phyloP scores from a whole-genome alignment of 1,140 invertebrate species.

The Kradibia gibbosae region DNA sequence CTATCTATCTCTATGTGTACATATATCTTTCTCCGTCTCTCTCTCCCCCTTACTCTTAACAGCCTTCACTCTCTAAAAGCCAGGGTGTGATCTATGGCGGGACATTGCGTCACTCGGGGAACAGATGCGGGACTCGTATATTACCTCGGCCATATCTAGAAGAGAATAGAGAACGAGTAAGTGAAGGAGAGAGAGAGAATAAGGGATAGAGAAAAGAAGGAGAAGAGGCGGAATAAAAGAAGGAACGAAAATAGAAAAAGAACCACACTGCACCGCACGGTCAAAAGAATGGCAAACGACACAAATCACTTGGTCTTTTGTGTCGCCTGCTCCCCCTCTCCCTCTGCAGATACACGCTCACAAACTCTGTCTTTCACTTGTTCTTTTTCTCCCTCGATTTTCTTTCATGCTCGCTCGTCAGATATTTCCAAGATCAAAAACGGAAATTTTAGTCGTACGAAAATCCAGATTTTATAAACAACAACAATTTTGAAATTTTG shows the following conservation, averaged over 20 bases:
- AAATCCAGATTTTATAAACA: constrained; percentile 19
- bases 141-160: constrained; percentile 69
- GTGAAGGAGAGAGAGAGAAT: constrained; percentile 40
- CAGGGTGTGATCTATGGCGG: constrained; percentile 71
- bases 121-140: constrained; percentile 74
- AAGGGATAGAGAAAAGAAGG: constrained; percentile 18
- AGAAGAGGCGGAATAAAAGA: constrained; percentile 43
- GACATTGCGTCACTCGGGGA: constrained; percentile 73
- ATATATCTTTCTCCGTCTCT: too few species aligned
- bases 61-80: constrained; percentile 71
- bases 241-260: constrained; percentile 49
- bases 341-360: background rate
- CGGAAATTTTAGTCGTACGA: constrained; percentile 28
- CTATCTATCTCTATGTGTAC: too few species aligned
- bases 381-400: constrained; percentile 25
- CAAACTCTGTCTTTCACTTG: constrained; percentile 10
- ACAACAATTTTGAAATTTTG: background rate
- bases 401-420: background rate
- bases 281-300: constrained; percentile 69
- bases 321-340: constrained; percentile 48
- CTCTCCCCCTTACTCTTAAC: constrained; percentile 65
- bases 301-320: constrained; percentile 71
- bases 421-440: constrained; percentile 42
- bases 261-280: constrained; percentile 50
- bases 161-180: constrained; percentile 52